A percentile compares a stretch with the other conserved stretches of the same genome.
phyloP scores from a whole-genome alignment of 2,888 invertebrate genomes.

The Tryphoninae sp. region DNA sequence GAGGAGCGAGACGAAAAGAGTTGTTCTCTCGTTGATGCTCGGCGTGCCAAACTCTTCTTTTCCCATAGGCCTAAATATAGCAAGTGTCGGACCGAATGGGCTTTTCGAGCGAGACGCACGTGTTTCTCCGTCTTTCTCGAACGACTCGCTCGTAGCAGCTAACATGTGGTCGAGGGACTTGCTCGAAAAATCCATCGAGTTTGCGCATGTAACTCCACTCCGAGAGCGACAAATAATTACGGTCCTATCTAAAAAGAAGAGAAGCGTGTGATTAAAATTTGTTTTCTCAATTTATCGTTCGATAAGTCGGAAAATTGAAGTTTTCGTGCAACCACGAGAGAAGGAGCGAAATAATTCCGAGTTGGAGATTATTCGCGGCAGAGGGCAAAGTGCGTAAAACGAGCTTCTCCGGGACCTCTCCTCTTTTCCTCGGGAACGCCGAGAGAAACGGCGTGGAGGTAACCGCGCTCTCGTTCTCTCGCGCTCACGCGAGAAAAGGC shows the following conservation, averaged over 20 bases:
- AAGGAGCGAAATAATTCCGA: too few species aligned
- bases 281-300: background rate
- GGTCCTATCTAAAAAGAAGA: background rate
- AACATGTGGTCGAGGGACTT: slow-evolving; percentile 59
- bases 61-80: slow-evolving; percentile 80
- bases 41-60: slow-evolving; percentile 72
- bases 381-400: slow-evolving; percentile 64
- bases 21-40: slow-evolving; percentile 21
- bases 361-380: background rate
- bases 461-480: slow-evolving; percentile 25
- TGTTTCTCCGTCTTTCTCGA: slow-evolving; percentile 67
- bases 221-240: background rate
- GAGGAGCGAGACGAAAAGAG: slow-evolving; percentile 1
- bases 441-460: slow-evolving; percentile 28
- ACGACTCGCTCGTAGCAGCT: slow-evolving; percentile 36
- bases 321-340: too few species aligned
- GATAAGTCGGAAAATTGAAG: too few species aligned
- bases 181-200: slow-evolving; percentile 39
- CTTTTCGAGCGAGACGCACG: slow-evolving; percentile 72
- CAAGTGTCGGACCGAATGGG: slow-evolving; percentile 74
- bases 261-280: background rate
- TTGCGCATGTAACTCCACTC: background rate
- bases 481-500: slow-evolving; percentile 24
- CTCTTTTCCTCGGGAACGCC: slow-evolving; percentile 34
- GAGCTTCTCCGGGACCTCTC: slow-evolving; percentile 42